Evolutionary conservation across 1,140 invertebrate species (phyloP), one percentile per base, ranked within the genome.

Genomic region (Hylaeus anthracinus): DNA sequence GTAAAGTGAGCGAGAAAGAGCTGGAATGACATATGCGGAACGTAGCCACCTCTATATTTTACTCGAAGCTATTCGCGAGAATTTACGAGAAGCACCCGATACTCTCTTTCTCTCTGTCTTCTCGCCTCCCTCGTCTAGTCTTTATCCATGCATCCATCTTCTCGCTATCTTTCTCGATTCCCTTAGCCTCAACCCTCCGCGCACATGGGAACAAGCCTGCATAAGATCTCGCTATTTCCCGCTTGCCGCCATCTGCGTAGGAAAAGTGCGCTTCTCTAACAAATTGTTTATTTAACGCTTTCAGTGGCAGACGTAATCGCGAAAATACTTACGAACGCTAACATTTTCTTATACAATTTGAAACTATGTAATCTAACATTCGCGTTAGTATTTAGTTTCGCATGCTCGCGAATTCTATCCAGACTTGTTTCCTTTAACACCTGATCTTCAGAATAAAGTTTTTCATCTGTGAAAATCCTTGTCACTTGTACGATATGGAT

Each of bases 1-100:
- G 82, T 71, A 74, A 71, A 82, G 86, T 76, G 82, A 80, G 82
- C 71, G 85, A 81, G 82, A 76, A 83, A 85, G 79, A 86, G 81
- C 83, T 81, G 65, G 82, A 85, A 90, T 89, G 90, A 91, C 90
- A 91, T 91, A 91, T 91, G 90, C 90, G 89, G 81, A 89, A 87
- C 85, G 76, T 84, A 86, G 84, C 87, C 86, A 89, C 80, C 89
- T 87, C 89, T 84, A 88, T 90, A 90, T 91, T 91, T 91, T 87
- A 91, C 87, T 73, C 82, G 74, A 71, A 81, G 84, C 86, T 86
- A 88, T 88, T 90, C 88, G 83, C 79, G 83, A 82, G 86, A 91
- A 91, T 91, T 91, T 90, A 91, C 87, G 88, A 86, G 73, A 73
- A 79, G 60, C 72, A 39, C 81, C 67, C 85, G 81, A 70, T 79